Conservation (phyloP, 2,113 vertebrate species). For the Progne subis region DNA sequence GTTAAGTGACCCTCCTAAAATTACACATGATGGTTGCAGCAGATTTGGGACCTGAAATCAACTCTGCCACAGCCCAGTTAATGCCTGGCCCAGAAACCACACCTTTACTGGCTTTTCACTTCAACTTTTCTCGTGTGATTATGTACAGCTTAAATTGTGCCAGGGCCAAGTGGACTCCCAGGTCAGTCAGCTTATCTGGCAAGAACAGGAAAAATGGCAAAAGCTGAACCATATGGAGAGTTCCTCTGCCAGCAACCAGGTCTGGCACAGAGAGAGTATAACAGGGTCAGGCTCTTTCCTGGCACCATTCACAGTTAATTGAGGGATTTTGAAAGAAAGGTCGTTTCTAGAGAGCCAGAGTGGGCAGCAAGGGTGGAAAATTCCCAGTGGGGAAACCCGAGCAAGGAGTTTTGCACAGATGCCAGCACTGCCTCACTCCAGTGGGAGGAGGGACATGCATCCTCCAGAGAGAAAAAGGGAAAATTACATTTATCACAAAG, state of each 20-base stretch:
- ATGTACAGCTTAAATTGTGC: neutral
- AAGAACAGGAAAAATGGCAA: neutral
- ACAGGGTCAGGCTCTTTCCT: neutral
- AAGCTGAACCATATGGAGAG: neutral
- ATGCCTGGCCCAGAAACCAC: neutral
- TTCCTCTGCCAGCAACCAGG: neutral
- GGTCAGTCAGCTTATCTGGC: neutral
- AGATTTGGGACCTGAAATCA: neutral
- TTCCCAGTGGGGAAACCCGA: neutral
- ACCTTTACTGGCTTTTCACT: neutral
- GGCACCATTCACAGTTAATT: neutral
- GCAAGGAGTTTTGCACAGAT: neutral
- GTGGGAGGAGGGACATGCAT: fast-evolving
- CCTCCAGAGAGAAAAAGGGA: neutral
- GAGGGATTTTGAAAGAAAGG: slow-evolving; percentile 12
- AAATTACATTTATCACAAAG: neutral
- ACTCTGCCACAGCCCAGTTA: neutral
- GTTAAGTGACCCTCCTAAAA: neutral
- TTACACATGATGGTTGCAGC: neutral
- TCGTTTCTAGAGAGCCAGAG: neutral
- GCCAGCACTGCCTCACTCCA: neutral
- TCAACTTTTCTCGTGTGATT: neutral
- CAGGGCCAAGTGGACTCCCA: neutral
- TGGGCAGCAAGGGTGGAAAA: neutral
- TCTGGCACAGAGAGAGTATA: neutral